These are phyloP conservation scores for Drosophila quasianomalipes DNA, from an alignment of 2,888 invertebrate genomes.

Conservation along the genomic window DNA sequence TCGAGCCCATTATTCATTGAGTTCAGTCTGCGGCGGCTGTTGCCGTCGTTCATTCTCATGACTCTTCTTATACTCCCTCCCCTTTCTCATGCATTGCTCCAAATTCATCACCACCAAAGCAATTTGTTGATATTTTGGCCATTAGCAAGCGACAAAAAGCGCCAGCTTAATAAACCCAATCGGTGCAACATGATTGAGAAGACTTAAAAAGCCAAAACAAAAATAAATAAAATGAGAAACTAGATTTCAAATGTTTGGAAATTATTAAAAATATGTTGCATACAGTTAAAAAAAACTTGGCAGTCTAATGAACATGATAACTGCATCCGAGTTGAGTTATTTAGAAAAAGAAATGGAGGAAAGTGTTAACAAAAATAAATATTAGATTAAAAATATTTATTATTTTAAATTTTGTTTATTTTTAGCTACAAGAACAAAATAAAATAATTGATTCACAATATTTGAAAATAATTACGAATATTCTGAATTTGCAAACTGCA, in stretches of 20 bases:
- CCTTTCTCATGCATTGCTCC: conserved; percentile 12
- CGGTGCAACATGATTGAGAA: background rate
- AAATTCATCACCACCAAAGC: conserved; percentile 9
- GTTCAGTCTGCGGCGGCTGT: conserved; percentile 6
- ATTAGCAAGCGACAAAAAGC: conserved; percentile 27
- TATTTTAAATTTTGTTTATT: background rate
- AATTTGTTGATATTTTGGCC: conserved; percentile 32
- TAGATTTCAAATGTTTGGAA: background rate
- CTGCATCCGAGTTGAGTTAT: background rate
- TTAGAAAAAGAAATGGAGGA: background rate
- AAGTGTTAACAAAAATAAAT: background rate
- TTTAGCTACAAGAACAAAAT: background rate
- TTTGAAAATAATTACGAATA: background rate
- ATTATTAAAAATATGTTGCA: background rate
- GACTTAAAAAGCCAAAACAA: background rate
- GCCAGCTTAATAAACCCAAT: background rate
- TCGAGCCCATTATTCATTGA: conserved; percentile 65
- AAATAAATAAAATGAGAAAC: background rate
- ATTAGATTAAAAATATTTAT: background rate
- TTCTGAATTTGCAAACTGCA: background rate
- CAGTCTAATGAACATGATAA: no score
- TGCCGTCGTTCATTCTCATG: background rate
- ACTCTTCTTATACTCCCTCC: background rate
- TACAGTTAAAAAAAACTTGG: no score
- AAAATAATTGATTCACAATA: background rate